A percentile compares a stretch with the other conserved stretches of the same genome.
phyloP scores from a whole-genome alignment of 2,113 vertebrate species.

The Notechis scutatus region DNA sequence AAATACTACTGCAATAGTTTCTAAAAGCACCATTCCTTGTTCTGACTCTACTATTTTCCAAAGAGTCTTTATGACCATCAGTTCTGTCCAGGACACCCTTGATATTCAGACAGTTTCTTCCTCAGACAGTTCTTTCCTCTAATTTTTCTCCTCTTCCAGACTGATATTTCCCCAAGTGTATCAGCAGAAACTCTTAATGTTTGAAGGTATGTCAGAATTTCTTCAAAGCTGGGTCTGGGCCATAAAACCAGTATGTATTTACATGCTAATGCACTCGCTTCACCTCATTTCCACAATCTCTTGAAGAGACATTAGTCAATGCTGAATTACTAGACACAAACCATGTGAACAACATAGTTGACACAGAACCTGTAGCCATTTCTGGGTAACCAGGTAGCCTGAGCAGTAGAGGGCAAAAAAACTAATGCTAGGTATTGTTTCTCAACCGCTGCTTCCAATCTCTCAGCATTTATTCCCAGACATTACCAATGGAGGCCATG shows the following conservation, averaged over 20 bases:
- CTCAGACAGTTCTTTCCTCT: neutral
- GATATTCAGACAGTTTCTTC: neutral
- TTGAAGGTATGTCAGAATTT: neutral
- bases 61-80: neutral
- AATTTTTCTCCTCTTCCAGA: neutral
- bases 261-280: neutral
- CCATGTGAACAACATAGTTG: neutral
- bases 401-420: neutral
- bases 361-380: neutral
- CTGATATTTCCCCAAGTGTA: neutral
- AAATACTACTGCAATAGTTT: neutral
- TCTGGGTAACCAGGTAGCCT: neutral
- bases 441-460: neutral
- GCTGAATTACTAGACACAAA: neutral
- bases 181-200: neutral
- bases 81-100: neutral
- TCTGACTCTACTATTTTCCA: neutral
- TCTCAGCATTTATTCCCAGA: neutral
- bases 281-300: neutral
- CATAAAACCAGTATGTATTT: neutral
- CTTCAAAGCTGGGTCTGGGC: neutral
- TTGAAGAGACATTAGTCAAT: neutral
- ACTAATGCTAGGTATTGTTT: neutral
- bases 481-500: neutral
- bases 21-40: neutral